These are phyloP conservation scores for Spea hammondii DNA, from an alignment of 2,797 vertebrate species.

Conservation along the genomic window DNA sequence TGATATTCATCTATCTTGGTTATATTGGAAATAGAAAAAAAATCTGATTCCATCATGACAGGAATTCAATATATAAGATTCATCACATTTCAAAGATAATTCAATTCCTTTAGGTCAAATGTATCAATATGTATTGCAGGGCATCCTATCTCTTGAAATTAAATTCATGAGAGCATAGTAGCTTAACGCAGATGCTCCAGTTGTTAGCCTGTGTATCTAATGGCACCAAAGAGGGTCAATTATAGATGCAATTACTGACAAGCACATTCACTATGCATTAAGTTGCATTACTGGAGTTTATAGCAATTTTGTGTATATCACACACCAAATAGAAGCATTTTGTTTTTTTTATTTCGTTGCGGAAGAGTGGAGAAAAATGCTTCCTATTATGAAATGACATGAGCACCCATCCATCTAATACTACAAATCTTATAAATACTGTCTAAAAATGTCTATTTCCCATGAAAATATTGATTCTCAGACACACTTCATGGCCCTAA, in stretches of 20 bases:
- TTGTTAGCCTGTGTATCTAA: not conserved
- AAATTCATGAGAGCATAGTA: not conserved
- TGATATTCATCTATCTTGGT: conserved; percentile 9
- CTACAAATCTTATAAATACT: no score
- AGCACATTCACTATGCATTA: not conserved
- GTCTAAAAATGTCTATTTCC: no score
- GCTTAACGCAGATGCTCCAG: not conserved
- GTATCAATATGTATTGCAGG: conserved; percentile 29
- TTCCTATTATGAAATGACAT: no score
- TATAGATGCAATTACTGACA: not conserved
- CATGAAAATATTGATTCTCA: no score
- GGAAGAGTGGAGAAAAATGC: no score
- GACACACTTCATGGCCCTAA: no score
- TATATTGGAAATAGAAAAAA: not conserved
- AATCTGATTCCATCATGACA: conserved; percentile 8
- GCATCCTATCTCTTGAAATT: conserved; percentile 36
- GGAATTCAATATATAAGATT: conserved; percentile 7
- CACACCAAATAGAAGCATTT: conserved; percentile 1
- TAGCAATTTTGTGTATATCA: conserved; percentile 10
- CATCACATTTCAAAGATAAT: conserved; percentile 7
- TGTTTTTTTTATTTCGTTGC: not conserved
- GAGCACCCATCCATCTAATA: no score
- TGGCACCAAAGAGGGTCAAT: not conserved
- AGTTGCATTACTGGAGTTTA: not conserved
- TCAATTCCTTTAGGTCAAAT: conserved; percentile 29